Conservation (phyloP, 1,140 invertebrate species). For the Babylonia areolata region DNA sequence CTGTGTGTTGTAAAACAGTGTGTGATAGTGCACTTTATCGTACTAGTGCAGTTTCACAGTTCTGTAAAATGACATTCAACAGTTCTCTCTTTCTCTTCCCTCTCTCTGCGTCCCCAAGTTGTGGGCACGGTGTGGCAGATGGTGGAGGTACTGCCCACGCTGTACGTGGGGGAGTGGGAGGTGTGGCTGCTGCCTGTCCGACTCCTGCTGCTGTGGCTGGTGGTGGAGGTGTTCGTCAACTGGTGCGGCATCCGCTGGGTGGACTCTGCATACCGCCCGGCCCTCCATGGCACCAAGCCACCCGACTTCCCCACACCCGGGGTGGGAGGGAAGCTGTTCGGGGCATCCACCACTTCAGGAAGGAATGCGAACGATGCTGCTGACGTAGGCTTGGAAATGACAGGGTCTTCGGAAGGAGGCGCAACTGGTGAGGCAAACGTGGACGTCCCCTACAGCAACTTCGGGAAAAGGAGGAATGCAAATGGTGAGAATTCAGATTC, state of each 20-base stretch:
- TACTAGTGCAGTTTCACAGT: not conserved
- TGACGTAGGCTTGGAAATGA: not conserved
- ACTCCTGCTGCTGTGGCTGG: slow-evolving; percentile 35
- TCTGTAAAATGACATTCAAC: not conserved
- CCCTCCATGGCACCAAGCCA: slow-evolving; percentile 42
- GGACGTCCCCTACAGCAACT: slow-evolving; percentile 2
- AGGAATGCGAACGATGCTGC: not conserved
- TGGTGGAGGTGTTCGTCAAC: slow-evolving; percentile 43
- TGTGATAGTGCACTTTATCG: not conserved
- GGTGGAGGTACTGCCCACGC: slow-evolving; percentile 19
- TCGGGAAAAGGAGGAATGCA: not conserved
- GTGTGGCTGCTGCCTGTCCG: not conserved
- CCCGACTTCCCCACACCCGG: not conserved
- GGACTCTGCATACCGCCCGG: slow-evolving; percentile 37
- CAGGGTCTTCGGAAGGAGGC: not conserved
- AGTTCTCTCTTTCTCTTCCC: not conserved
- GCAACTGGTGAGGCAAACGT: too few relatives aligned
- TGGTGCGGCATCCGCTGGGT: slow-evolving; percentile 50
- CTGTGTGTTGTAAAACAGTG: not conserved
- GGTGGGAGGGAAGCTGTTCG: not conserved
- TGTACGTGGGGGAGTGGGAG: slow-evolving; percentile 16
- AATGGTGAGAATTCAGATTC: not conserved
- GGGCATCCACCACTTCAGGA: not conserved
- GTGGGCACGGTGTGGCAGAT: slow-evolving; percentile 4
- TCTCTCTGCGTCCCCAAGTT: not conserved